A percentile compares a stretch with the other conserved stretches of the same genome.
Evolutionary conservation across 1,140 invertebrate genomes (phyloP).

Genomic region (Scaptomyza pallida): DNA sequence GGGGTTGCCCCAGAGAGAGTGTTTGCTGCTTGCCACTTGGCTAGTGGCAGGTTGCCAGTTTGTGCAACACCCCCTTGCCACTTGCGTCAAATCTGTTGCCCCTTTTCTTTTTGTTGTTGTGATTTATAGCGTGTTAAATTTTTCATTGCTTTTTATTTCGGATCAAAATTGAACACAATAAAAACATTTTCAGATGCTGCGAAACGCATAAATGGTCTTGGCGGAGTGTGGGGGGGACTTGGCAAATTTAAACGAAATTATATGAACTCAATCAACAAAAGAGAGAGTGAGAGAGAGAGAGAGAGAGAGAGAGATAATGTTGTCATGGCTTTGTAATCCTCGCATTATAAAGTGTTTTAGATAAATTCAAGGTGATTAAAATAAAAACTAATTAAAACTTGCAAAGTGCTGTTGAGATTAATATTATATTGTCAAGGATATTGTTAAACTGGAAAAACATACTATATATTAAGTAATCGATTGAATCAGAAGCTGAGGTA

Average conservation of each 20-base stretch:
- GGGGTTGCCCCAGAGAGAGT: slow-evolving; percentile 47
- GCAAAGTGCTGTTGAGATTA: no score
- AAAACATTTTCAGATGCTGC: slow-evolving; percentile 60
- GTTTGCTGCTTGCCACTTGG: no score
- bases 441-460: no score
- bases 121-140: slow-evolving; percentile 82
- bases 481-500: slow-evolving; percentile 3
- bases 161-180: slow-evolving; percentile 75
- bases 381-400: no score
- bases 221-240: not conserved
- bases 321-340: not conserved
- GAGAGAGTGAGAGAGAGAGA: not conserved
- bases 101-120: slow-evolving; percentile 40
- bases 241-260: slow-evolving; percentile 75
- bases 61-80: slow-evolving; percentile 32
- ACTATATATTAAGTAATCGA: slow-evolving; percentile 14
- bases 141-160: slow-evolving; percentile 76
- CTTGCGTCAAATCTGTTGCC: slow-evolving; percentile 50
- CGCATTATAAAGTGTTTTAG: not conserved
- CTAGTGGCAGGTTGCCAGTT: slow-evolving; percentile 29
- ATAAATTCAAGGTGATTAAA: slow-evolving; percentile 50
- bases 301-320: not conserved
- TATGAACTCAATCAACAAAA: slow-evolving; percentile 71
- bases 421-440: no score
- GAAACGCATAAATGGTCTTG: not conserved